These are phyloP conservation scores for Fregetta grallaria DNA, from an alignment of 2,113 vertebrate genomes.

Conservation along the genomic window DNA sequence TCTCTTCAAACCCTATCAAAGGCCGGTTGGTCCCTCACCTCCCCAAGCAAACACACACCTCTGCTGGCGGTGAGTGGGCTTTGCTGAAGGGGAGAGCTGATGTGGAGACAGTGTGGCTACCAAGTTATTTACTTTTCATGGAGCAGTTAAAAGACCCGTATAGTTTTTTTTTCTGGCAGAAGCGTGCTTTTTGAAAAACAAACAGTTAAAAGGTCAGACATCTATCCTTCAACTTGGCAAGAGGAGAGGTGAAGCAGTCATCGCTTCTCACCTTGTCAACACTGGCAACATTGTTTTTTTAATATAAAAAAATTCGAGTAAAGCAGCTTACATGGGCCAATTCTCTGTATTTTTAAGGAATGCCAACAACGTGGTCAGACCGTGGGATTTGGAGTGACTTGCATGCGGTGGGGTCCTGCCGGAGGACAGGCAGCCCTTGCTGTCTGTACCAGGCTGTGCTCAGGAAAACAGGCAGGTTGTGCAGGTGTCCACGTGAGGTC, in stretches of 20 bases:
- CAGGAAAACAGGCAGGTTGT: neutral
- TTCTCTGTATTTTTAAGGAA: neutral
- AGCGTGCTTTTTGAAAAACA: neutral
- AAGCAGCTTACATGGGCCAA: neutral
- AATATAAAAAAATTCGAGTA: neutral
- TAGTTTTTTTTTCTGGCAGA: neutral
- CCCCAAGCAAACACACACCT: neutral
- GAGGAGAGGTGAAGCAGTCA: neutral
- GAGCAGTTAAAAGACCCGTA: neutral
- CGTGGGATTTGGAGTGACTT: neutral
- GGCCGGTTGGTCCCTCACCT: neutral
- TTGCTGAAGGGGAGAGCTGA: neutral
- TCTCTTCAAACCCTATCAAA: neutral
- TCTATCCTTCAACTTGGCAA: neutral
- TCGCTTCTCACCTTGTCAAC: neutral
- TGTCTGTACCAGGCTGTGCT: neutral
- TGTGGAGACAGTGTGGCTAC: neutral
- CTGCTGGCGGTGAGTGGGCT: neutral
- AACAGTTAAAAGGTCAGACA: neutral
- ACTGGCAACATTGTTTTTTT: rapidly evolving
- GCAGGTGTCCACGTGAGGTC: neutral
- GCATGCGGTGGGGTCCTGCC: neutral
- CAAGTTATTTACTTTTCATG: neutral
- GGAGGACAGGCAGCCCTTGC: neutral
- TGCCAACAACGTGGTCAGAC: neutral